A percentile compares a stretch with the other conserved stretches of the same genome.
Conservation (phyloP, 1,140 invertebrate genomes). For the Drosophila funebris region DNA sequence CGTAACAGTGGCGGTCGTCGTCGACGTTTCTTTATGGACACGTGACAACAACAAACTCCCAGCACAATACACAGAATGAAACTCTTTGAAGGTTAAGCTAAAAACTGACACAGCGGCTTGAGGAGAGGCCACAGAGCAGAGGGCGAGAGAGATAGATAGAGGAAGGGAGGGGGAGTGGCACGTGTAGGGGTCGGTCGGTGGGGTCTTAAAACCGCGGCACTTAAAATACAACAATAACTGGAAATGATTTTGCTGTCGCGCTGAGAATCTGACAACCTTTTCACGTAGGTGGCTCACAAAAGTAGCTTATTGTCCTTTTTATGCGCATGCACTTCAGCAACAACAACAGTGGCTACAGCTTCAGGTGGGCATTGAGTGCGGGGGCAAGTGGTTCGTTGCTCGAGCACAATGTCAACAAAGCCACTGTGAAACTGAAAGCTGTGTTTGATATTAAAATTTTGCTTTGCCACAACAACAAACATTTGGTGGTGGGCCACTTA, state of each 20-base stretch:
- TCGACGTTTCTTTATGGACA: conserved; percentile 64
- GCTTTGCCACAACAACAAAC: conserved; percentile 38
- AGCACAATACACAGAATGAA: conserved; percentile 61
- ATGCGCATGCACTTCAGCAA: conserved; percentile 67
- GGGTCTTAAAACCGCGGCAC: conserved; percentile 61
- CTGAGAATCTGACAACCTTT: conserved; percentile 53
- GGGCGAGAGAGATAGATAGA: background rate
- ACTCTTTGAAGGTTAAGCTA: conserved; percentile 60
- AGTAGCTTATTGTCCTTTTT: conserved; percentile 81
- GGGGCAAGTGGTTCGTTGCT: background rate
- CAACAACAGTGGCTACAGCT: no score
- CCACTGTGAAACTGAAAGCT: conserved; percentile 50
- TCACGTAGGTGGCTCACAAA: conserved; percentile 58
- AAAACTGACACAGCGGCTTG: conserved; percentile 6
- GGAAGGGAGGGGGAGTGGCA: background rate
- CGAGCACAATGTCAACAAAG: conserved; percentile 65
- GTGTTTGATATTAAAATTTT: conserved; percentile 67
- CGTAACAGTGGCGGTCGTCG: conserved; percentile 49
- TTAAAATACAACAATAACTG: conserved; percentile 71
- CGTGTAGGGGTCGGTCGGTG: no score
- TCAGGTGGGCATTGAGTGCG: background rate
- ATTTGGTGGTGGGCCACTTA: conserved; percentile 24
- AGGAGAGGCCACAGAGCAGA: background rate
- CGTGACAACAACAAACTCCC: conserved; percentile 71
- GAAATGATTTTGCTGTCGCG: conserved; percentile 56